Conservation (phyloP, 2,888 invertebrate genomes). For the Pediacus dermestoides region DNA sequence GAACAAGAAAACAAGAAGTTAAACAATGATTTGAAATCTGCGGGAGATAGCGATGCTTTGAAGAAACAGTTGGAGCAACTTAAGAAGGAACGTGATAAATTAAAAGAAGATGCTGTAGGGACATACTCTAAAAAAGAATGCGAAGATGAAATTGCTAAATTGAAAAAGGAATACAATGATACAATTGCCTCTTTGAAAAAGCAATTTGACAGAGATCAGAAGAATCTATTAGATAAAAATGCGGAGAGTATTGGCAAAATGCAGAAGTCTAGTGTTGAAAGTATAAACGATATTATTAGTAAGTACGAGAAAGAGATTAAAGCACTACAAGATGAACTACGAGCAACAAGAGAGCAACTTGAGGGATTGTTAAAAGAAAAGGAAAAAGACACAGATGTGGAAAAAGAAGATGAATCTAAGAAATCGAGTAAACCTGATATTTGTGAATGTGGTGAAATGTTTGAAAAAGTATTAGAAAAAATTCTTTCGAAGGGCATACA, state of each 20-base stretch:
- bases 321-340: constrained; percentile 20
- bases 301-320: constrained; percentile 54
- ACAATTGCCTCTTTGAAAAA: constrained; percentile 48
- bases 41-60: constrained; percentile 18
- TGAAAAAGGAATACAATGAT: constrained; percentile 39
- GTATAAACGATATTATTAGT: constrained; percentile 51
- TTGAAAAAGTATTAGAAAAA: constrained; percentile 30
- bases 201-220: constrained; percentile 56
- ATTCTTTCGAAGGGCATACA: constrained; percentile 36
- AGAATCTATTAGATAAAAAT: constrained; percentile 54
- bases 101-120: constrained; percentile 16
- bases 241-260: constrained; percentile 56
- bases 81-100: too few species aligned
- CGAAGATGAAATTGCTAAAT: constrained; percentile 27
- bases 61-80: constrained; percentile 23
- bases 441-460: constrained; percentile 18
- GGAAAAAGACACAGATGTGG: constrained; percentile 31
- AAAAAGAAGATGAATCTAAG: constrained; percentile 26
- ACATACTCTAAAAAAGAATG: too few species aligned
- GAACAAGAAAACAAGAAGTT: constrained; percentile 23
- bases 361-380: constrained; percentile 15
- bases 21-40: constrained; percentile 23
- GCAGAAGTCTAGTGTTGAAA: constrained; percentile 55
- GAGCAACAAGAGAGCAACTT: constrained; percentile 5
- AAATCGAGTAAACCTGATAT: constrained; percentile 5